Evolutionary conservation across 92 coral and sea anemone species (phyloP).

Genomic region (Paragorgia papillata): DNA sequence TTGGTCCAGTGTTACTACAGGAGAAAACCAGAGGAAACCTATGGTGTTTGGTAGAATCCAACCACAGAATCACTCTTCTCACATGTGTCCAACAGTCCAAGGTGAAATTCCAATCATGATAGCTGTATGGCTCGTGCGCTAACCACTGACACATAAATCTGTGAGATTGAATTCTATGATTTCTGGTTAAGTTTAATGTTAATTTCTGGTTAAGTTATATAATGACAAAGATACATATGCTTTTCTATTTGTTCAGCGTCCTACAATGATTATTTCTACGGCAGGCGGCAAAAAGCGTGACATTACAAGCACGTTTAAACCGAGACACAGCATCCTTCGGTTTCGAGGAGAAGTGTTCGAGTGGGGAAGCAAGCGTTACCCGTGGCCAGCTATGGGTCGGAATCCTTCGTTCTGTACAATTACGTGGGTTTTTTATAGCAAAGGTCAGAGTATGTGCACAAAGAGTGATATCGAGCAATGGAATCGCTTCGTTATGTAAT

Average conservation of each 20-base stretch:
- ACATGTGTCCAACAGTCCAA: too few species aligned
- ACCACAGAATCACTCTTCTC: too few species aligned
- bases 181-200: too few species aligned
- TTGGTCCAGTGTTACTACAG: too few species aligned
- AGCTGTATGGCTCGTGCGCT: too few species aligned
- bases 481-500: neutral
- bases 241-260: neutral
- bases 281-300: conserved; percentile 1
- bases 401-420: neutral
- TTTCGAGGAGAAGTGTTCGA: conserved; percentile 12
- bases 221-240: too few species aligned
- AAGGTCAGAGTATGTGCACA: conserved; percentile 11
- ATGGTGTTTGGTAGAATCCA: too few species aligned
- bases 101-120: too few species aligned
- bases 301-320: neutral
- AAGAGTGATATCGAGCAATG: neutral
- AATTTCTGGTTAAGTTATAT: too few species aligned
- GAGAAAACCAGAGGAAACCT: too few species aligned
- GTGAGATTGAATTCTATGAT: too few species aligned
- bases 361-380: conserved; percentile 20
- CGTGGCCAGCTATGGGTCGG: conserved; percentile 2
- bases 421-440: neutral
- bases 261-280: neutral
- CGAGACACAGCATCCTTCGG: neutral
- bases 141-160: too few species aligned